Percentiles rank a stretch among this genome's conserved stretches.
phyloP scores from a whole-genome alignment of 2,113 vertebrate species.

The Tragulus kanchil region DNA sequence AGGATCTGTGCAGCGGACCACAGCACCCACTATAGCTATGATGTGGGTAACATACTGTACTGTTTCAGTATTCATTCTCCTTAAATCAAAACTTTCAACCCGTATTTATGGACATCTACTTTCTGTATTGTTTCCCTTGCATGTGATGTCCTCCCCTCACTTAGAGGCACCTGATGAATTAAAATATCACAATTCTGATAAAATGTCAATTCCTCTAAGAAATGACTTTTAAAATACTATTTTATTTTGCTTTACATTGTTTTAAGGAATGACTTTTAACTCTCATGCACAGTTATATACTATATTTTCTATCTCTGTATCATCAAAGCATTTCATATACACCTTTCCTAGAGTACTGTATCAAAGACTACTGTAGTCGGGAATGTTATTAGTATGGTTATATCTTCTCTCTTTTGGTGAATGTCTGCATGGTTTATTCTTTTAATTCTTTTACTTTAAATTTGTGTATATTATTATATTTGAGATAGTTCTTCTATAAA shows the following conservation, averaged over 20 bases:
- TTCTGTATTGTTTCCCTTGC: background rate
- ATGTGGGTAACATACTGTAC: accelerated
- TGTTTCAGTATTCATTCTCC: background rate
- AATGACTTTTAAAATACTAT: background rate
- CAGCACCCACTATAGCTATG: background rate
- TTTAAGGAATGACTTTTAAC: background rate
- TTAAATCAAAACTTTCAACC: background rate
- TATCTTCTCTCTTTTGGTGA: background rate
- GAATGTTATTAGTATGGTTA: background rate
- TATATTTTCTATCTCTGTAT: background rate
- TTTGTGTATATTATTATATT: constrained; percentile 9
- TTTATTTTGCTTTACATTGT: too few relatives aligned
- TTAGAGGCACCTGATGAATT: background rate
- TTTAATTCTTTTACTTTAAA: background rate
- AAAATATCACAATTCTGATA: constrained; percentile 9
- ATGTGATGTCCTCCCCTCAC: background rate
- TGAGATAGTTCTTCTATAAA: background rate
- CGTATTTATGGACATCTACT: background rate
- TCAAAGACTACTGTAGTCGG: background rate
- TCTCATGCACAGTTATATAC: background rate
- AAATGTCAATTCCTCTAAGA: background rate
- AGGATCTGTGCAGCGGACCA: background rate
- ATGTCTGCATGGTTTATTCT: constrained; percentile 2
- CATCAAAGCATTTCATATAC: background rate
- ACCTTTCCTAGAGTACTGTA: background rate